Percentiles rank a stretch among this genome's conserved stretches.
Conservation (phyloP, 1,140 invertebrate genomes). For the Pseudomyrmex dendroicus region DNA sequence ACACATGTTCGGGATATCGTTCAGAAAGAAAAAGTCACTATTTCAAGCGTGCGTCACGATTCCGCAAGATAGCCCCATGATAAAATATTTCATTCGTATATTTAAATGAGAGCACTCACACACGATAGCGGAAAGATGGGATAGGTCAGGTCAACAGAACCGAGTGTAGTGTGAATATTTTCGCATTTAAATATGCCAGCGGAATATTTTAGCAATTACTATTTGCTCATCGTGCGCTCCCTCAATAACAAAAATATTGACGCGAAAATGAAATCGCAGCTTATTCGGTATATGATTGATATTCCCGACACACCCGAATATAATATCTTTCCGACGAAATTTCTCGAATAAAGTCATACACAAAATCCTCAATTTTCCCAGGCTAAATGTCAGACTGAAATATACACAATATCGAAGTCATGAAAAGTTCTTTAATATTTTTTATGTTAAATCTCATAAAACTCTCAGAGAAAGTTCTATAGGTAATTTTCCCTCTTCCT, state of each 20-base stretch:
- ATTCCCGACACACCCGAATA: not conserved
- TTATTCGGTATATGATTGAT: constrained; percentile 21
- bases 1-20: not conserved
- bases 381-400: not conserved
- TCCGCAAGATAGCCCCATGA: constrained; percentile 18
- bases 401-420: too few species aligned
- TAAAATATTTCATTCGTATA: constrained; percentile 55
- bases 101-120: constrained; percentile 56
- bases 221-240: constrained; percentile 3
- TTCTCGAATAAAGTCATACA: not conserved
- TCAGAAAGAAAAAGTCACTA: not conserved
- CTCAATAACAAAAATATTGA: constrained; percentile 34
- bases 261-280: constrained; percentile 29
- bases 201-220: constrained; percentile 49
- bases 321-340: not conserved
- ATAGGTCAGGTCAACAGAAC: constrained; percentile 37
- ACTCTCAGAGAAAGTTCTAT: not conserved
- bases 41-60: constrained; percentile 25
- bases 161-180: constrained; percentile 38
- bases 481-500: constrained; percentile 7
- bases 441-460: not conserved
- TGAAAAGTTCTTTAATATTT: not conserved
- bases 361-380: constrained; percentile 3
- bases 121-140: constrained; percentile 2
- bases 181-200: constrained; percentile 42